Evolutionary conservation across 1,140 invertebrate species (phyloP).

Genomic region (Drosophila persimilis): DNA sequence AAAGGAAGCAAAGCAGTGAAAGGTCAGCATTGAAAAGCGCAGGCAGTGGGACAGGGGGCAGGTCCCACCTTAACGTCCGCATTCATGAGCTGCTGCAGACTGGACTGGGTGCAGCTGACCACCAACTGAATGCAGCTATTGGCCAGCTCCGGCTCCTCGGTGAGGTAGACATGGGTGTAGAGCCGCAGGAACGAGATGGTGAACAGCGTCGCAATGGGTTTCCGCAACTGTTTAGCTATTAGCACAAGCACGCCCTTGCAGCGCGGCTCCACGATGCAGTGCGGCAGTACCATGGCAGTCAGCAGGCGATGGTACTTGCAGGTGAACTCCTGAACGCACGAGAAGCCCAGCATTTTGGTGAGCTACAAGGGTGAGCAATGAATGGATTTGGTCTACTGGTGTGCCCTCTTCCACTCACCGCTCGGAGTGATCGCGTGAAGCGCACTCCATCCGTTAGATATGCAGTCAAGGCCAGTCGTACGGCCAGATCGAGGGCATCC

Average conservation of each 20-base stretch:
- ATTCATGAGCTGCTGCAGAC: slow-evolving; percentile 84
- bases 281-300: slow-evolving; percentile 83
- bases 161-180: slow-evolving; percentile 87
- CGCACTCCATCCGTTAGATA: slow-evolving; percentile 84
- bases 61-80: slow-evolving; percentile 83
- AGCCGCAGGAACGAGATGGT: slow-evolving; percentile 86
- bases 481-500: slow-evolving; percentile 86
- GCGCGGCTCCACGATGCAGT: slow-evolving; percentile 82
- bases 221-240: slow-evolving; percentile 82
- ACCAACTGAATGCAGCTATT: slow-evolving; percentile 86
- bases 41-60: neutral
- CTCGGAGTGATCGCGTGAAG: slow-evolving; percentile 77
- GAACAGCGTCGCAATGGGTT: slow-evolving; percentile 85
- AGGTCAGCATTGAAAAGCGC: neutral
- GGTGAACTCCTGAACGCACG: slow-evolving; percentile 75
- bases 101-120: slow-evolving; percentile 84
- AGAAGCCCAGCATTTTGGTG: slow-evolving; percentile 73
- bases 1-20: neutral
- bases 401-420: slow-evolving; percentile 73
- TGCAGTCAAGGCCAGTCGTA: slow-evolving; percentile 85
- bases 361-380: slow-evolving; percentile 36
- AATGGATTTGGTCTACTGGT: neutral
- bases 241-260: slow-evolving; percentile 69
- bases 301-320: slow-evolving; percentile 75
- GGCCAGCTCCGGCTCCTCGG: slow-evolving; percentile 84